phyloP scores from a whole-genome alignment of 1,140 invertebrate genomes.

The Orius laevigatus region DNA sequence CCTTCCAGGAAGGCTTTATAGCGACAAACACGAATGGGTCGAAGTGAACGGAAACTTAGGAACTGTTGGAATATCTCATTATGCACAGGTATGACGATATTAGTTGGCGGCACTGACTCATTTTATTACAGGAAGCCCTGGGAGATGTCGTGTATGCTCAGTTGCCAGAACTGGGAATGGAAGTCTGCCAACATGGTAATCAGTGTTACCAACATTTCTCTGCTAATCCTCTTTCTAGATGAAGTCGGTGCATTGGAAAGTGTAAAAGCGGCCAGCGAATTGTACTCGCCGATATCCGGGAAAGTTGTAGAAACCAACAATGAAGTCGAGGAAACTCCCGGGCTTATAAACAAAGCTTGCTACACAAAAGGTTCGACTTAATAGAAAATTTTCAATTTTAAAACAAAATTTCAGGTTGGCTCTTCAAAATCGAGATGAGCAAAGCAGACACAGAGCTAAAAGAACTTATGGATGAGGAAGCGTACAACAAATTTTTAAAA shows the following conservation, averaged over 20 bases:
- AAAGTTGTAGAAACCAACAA: constrained; percentile 72
- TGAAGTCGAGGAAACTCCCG: constrained; percentile 65
- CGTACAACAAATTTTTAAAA: constrained; percentile 72
- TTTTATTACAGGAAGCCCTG: constrained; percentile 59
- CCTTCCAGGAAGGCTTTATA: constrained; percentile 48
- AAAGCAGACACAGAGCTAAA: constrained; percentile 54
- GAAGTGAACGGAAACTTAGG: constrained; percentile 57
- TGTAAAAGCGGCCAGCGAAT: constrained; percentile 92
- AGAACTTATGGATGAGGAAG: constrained; percentile 67
- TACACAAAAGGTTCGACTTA: constrained; percentile 67
- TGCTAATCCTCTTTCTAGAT: constrained; percentile 45
- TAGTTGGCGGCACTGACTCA: not conserved
- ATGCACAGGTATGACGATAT: constrained; percentile 59
- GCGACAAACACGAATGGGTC: constrained; percentile 90
- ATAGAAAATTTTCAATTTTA: constrained; percentile 6
- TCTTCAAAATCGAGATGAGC: constrained; percentile 75
- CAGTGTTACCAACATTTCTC: not conserved
- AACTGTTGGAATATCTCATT: constrained; percentile 78
- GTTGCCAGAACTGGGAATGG: constrained; percentile 60
- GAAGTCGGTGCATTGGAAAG: constrained; percentile 92
- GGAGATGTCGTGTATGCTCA: constrained; percentile 92
- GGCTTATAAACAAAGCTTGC: constrained; percentile 77
- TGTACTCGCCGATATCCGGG: constrained; percentile 83
- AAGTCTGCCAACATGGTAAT: constrained; percentile 30
- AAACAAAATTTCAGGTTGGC: constrained; percentile 52